phyloP scores from a whole-genome alignment of 2,888 invertebrate species.

The Cheilosia impressa region DNA sequence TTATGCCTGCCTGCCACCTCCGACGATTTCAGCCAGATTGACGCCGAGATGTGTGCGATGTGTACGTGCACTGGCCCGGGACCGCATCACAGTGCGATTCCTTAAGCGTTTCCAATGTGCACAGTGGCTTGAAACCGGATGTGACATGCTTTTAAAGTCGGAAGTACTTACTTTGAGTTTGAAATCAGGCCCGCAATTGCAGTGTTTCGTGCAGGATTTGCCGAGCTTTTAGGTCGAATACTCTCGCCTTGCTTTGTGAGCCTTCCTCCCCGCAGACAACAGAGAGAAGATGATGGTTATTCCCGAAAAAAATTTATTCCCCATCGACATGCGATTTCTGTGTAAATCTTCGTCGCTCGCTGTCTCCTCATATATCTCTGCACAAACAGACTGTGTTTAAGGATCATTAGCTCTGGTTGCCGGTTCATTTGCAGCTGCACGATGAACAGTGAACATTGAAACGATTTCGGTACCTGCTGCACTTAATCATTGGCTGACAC shows the following conservation, averaged over 20 bases:
- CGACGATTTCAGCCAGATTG: constrained; percentile 22
- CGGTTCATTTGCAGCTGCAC: constrained; percentile 32
- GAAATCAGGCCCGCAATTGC: constrained; percentile 76
- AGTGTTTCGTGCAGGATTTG: constrained; percentile 57
- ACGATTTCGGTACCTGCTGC: constrained; percentile 52
- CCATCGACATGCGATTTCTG: constrained; percentile 65
- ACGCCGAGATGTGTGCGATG: constrained; percentile 9
- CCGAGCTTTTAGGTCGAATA: constrained; percentile 26
- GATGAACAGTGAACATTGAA: constrained; percentile 23
- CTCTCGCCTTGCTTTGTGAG: constrained; percentile 7
- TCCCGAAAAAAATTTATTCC: constrained; percentile 51
- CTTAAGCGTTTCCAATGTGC: constrained; percentile 70
- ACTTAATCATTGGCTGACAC: constrained; percentile 58
- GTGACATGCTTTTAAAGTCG: constrained; percentile 84
- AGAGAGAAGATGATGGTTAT: constrained; percentile 11
- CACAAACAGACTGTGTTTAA: constrained; percentile 35
- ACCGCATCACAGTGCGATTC: constrained; percentile 61
- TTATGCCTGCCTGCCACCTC: constrained; percentile 34
- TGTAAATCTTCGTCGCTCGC: constrained; percentile 57
- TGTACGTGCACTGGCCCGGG: constrained; percentile 8
- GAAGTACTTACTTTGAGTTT: constrained; percentile 83
- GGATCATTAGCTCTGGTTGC: constrained; percentile 65
- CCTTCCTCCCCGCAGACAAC: background rate
- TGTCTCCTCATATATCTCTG: constrained; percentile 9
- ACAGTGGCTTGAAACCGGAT: constrained; percentile 78